These are phyloP conservation scores for Tachypleus tridentatus DNA, from an alignment of 1,140 invertebrate genomes.

Conservation along the genomic window DNA sequence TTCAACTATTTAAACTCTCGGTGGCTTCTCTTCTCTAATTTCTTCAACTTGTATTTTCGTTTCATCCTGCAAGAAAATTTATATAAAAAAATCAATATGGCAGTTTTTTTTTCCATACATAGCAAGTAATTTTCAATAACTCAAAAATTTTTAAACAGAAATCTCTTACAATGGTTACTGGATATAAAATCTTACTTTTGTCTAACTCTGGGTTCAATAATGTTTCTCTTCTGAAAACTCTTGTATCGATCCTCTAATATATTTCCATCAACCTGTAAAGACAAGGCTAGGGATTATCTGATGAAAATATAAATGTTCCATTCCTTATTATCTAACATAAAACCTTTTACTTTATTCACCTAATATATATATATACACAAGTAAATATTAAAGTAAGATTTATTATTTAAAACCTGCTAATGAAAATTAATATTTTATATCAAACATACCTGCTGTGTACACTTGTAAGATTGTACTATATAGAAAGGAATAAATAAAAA, in stretches of 20 bases:
- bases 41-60: conserved; percentile 38
- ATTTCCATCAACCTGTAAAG: conserved; percentile 44
- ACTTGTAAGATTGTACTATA: no score
- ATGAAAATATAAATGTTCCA: no score
- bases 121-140: conserved; percentile 1
- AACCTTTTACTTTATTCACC: no score
- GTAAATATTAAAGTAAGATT: no score
- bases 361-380: no score
- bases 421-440: no score
- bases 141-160: neutral
- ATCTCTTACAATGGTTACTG: neutral
- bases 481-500: no score
- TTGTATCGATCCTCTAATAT: conserved; percentile 59
- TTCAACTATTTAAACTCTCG: conserved; percentile 5
- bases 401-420: no score
- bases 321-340: no score
- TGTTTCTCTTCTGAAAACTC: conserved; percentile 63
- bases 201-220: conserved; percentile 46
- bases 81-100: conserved; percentile 8
- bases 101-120: neutral
- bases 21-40: conserved; percentile 37
- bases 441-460: no score
- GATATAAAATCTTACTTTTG: conserved; percentile 30
- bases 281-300: conserved; percentile 2
- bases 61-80: conserved; percentile 21